Base-by-base conservation (phyloP, 1,140 invertebrate species). In the Halictus rubicundus region DNA sequence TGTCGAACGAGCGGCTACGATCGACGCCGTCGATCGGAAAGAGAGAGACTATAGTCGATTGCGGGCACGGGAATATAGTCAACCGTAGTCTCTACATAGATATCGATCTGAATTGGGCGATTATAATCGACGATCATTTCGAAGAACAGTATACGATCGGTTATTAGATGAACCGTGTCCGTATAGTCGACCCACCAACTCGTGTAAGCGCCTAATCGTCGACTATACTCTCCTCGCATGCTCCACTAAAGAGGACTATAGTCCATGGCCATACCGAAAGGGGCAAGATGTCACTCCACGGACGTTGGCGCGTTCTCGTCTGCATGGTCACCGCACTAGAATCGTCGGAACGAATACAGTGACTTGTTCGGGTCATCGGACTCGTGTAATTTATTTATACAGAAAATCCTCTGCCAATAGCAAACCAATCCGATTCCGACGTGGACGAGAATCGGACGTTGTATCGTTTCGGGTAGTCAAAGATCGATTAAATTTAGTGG, bases 261-360 rank as follows among this genome's bases (percentile, higher is more conserved):
- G 27, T 52, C 32, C 57, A 25, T n/a, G 37, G 32, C 68, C 76
- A 54, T 64, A 72, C 76, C 76, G 76, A 39, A 52, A 72, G 69
- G 76, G 42, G 37, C n/a, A 23, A 59, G 39, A 60, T 23, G 60
- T 23, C 27, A 1, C 37, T 72, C 37, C 57, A 52, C 39, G 12
- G 66, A 42, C 68, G 32, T 71, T 71, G 10, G 1, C 12, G 19
- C 27, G n/a, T 14, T 60, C 21, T 39, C 16, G 23, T 78, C 68
- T 19, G 46, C 65, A 54, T 42, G 12, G 6, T 80, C 49, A 37
- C 59, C 16, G 80, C 60, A 25, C 49, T 65, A 2, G 0, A n/a
- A 21, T 57, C 8, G 8, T 9, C 19, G 19, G 21, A 57, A 57
- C 54, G n/a, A 57, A 57, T 57, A 57, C 19, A 57, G 21, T 57